Conservation (phyloP, 2,797 vertebrate genomes). For the Paratrypauchen microcephalus region DNA sequence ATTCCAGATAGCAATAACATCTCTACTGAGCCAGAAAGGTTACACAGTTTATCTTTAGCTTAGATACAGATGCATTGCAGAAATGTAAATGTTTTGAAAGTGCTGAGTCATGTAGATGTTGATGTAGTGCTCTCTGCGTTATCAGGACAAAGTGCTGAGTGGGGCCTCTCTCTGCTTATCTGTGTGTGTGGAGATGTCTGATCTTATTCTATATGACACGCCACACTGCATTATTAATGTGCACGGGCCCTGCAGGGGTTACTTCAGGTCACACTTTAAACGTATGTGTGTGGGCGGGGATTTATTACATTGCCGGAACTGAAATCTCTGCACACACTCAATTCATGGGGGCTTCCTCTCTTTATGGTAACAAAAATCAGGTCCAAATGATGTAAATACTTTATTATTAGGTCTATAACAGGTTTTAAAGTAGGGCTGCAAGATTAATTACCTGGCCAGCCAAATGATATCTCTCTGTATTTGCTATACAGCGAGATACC, state of each 20-base stretch:
- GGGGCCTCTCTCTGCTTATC: conserved; percentile 38
- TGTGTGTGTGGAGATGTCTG: conserved; percentile 27
- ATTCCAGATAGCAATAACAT: no score
- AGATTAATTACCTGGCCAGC: no score
- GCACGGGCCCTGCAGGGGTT: conserved; percentile 8
- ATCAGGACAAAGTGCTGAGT: conserved; percentile 64
- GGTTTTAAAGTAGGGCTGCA: no score
- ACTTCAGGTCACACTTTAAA: conserved; percentile 8
- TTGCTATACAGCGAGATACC: no score
- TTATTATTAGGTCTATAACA: no score
- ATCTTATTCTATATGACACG: conserved; percentile 16
- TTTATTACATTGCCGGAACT: not conserved
- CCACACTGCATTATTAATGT: conserved; percentile 10
- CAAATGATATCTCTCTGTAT: no score
- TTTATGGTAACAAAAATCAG: no score
- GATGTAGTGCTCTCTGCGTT: conserved; percentile 33
- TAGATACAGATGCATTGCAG: conserved; percentile 33
- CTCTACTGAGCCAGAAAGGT: conserved; percentile 14
- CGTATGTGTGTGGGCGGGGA: conserved; percentile 20
- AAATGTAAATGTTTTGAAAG: conserved; percentile 60
- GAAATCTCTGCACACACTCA: no score
- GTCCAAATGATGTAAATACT: no score
- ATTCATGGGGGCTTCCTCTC: no score
- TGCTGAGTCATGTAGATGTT: conserved; percentile 62
- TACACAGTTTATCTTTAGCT: not conserved